Evolutionary conservation across 2,113 vertebrate species (phyloP), one percentile per base, ranked within the genome.

Genomic region (Pantherophis guttatus): DNA sequence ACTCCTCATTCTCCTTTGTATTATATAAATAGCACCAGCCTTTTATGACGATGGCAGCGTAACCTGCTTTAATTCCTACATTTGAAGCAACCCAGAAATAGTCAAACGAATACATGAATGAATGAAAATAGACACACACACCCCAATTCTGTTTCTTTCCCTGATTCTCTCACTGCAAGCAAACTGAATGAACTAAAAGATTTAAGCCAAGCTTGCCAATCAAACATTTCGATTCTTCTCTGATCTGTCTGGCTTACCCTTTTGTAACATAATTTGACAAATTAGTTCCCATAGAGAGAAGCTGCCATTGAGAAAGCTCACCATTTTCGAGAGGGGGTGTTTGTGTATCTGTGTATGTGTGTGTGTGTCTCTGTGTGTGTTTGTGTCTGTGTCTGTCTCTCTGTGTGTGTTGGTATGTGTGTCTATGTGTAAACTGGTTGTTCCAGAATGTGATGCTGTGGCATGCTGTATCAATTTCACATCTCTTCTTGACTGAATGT

Each of bases 401-500:
- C 3, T 23, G 4, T n/a, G 29, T 70, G 26, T 65, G 26, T 5
- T 62, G 29, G 86, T 87, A 24, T 52, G 24, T 29, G 6, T 62
- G 21, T 89, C 55, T 44, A 2, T 24, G n/a, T 26, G 50, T 87
- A 92, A 90, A 95, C 86, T 81, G 92, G 93, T 96, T 96, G 95
- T 95, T 95, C 95, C 95, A 93, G 96, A 96, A 96, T 96, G 95
- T 96, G 95, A 94, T 96, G 96, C 95, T 53, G 94, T 94, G 93
- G 91, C 96, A 95, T 96, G 95, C 95, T 94, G 96, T 95, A 97
- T 96, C 96, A 96, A 93, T 93, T 95, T 95, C 95, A 96, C 97
- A 97, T 97, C 97, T 97, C 96, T 95, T 96, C 95, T 96, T 97
- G 96, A 97, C 97, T 97, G 96, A 97, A 96, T 94, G 95, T 95